Percentiles rank a stretch among this genome's conserved stretches.
Evolutionary conservation across 2,113 vertebrate species (phyloP).

Genomic region (Madoqua kirkii): DNA sequence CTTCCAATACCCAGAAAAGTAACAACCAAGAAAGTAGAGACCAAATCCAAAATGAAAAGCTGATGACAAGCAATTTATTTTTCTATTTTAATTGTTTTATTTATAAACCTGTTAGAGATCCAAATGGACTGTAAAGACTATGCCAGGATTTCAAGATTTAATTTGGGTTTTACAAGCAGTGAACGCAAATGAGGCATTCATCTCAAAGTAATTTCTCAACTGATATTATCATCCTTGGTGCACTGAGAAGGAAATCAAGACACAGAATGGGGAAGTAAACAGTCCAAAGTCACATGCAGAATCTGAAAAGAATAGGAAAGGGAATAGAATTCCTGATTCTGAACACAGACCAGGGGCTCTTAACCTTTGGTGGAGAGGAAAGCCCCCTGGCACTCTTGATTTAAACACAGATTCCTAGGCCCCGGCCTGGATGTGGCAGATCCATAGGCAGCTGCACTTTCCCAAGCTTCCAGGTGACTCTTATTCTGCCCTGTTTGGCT

Average conservation of each 20-base stretch:
- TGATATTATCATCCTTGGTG: background rate
- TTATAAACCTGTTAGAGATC: constrained; percentile 56
- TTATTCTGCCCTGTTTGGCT: background rate
- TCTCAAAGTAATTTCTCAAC: constrained; percentile 53
- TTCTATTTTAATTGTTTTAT: constrained; percentile 52
- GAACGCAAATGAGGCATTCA: constrained; percentile 60
- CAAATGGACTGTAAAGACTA: constrained; percentile 13
- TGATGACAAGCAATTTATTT: background rate
- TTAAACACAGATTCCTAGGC: background rate
- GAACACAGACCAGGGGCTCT: background rate
- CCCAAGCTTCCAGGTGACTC: background rate
- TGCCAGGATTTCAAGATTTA: constrained; percentile 52
- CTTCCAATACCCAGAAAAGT: background rate
- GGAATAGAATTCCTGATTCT: background rate
- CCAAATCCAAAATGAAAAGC: constrained; percentile 44
- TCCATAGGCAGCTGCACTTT: background rate
- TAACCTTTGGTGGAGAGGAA: background rate
- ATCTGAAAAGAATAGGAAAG: background rate
- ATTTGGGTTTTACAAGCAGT: constrained; percentile 58
- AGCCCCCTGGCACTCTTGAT: background rate
- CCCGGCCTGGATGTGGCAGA: background rate
- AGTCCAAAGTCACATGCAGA: background rate
- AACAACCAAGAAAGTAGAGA: background rate
- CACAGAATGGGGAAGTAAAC: background rate
- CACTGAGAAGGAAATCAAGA: constrained; percentile 22